Base-by-base conservation (phyloP, 2,888 invertebrate species). In the Unio delphinus region DNA sequence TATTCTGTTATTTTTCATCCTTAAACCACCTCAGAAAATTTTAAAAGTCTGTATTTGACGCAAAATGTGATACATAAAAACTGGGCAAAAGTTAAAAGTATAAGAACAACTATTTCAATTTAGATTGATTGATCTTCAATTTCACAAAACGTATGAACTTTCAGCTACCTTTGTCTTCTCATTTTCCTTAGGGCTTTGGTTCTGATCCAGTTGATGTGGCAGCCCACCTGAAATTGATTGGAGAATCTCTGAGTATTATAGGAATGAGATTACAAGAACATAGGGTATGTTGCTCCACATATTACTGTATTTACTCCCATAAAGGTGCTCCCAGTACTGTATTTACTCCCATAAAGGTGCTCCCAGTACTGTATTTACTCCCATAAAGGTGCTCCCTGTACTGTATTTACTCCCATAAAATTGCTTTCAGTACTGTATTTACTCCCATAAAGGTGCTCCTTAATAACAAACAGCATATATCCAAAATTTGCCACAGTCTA, bases 201-300 rank as follows among this genome's bases (percentile, higher is more conserved):
- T 84, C 82, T 58, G 84, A 88, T 55, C 88, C 89, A 56, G 81
- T 95, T 1, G 97, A 98, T 89, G 95, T 96, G 30, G 97, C 97
- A 0, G 97, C 98, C 0, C 97, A 98, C 89, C 92, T 98, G 17
- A 95, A 96, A 67, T 91, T 98, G 69, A 92, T 98, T 20, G 98
- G 98, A 0, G 98, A 98, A 90, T 97, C 96, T 85, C 92, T 98
- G 26, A 95, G 95, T 63, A 96, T 96, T 86, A 97, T 98, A 80
- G 98, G 98, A 0, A 95, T 96, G 89, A 91, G 97, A 58, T 92
- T 98, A 7, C 96, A 96, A 89, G 97, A 97, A 85, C 97, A 97
- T 85, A 96, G 96, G 92, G 95, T 94, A 89, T 63, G 79, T 75
- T 17, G 6, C 55, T 28, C 57, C 54, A 11, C 15, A 59, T 59